phyloP scores from a whole-genome alignment of 2,888 invertebrate genomes.

The Conchocele bisecta region DNA sequence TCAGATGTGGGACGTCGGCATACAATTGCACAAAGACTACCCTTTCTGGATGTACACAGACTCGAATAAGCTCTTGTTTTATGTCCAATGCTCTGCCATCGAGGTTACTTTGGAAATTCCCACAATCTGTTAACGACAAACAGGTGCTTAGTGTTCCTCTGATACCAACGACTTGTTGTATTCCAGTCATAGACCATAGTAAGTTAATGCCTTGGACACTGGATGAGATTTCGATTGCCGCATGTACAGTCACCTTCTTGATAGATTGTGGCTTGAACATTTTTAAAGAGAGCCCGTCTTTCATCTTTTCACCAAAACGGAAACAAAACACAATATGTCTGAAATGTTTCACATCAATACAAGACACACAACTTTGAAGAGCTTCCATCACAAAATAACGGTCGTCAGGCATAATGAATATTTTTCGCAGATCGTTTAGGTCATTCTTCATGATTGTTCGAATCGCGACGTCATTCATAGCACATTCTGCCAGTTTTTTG shows the following conservation, averaged over 20 bases:
- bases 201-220: too few relatives aligned
- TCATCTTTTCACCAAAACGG: conserved; percentile 15
- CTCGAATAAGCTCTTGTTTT: too few relatives aligned
- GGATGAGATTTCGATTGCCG: conserved; percentile 7
- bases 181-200: conserved; percentile 8
- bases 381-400: background rate
- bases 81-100: conserved; percentile 15
- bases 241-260: background rate
- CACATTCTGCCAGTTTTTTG: background rate
- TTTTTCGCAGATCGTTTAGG: conserved; percentile 9
- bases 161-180: conserved; percentile 6
- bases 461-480: background rate
- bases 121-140: conserved; percentile 6
- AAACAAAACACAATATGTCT: conserved; percentile 8
- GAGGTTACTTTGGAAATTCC: conserved; percentile 7
- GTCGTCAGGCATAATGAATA: conserved; percentile 20
- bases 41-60: conserved; percentile 11
- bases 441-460: conserved; percentile 36
- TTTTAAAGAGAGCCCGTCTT: background rate
- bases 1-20: conserved; percentile 36
- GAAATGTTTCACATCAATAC: background rate
- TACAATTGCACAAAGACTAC: conserved; percentile 39
- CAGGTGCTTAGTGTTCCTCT: conserved; percentile 6
- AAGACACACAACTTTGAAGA: background rate
- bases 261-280: background rate